Evolutionary conservation across 2,113 vertebrate species (phyloP), one percentile per base, ranked within the genome.

Genomic region (Pseudopipra pipra): DNA sequence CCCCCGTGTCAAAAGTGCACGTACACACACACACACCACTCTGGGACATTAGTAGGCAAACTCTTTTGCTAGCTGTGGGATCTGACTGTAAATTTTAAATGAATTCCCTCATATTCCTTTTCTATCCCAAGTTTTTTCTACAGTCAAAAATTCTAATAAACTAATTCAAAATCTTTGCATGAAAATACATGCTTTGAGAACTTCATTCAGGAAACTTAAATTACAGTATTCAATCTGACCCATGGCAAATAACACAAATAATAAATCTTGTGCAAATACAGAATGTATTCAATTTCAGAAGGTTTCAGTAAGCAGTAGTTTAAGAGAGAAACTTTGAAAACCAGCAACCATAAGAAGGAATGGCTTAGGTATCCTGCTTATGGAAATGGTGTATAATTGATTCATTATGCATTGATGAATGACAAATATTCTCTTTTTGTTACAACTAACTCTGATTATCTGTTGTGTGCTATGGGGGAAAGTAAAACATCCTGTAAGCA

Each of bases 1-100:
- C 9, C 5, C 3, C 12, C 0, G 1, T 5, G 2, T n/a, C 33
- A 72, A 63, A 51, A 25, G 6, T 31, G 39, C 47, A 62, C 11
- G 37, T 21, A 56, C 33, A 44, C 21, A 43, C 39, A 46, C 28
- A 23, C 12, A 27, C 3, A 7, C 5, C 18, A 4, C 15, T 23
- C 14, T 78, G 4, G 11, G n/a, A 41, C 1, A 62, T 65, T 39
- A 55, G 33, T 6, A 85, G 28, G 5, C 3, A 14, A 71, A 49
- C 4, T 39, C 6, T 55, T 14, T 37, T 5, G 9, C 13, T 75
- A 44, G 5, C 17, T 65, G 11, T 35, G 52, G 18, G 20, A 30
- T 67, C 7, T 71, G 13, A 49, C 3, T 39, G 10, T 8, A 92
- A 58, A 2, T 37, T 88, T 85, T 51, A 30, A 14, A 72, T 46